phyloP scores from a whole-genome alignment of 2,888 invertebrate species.

The Pheosia tremula region DNA sequence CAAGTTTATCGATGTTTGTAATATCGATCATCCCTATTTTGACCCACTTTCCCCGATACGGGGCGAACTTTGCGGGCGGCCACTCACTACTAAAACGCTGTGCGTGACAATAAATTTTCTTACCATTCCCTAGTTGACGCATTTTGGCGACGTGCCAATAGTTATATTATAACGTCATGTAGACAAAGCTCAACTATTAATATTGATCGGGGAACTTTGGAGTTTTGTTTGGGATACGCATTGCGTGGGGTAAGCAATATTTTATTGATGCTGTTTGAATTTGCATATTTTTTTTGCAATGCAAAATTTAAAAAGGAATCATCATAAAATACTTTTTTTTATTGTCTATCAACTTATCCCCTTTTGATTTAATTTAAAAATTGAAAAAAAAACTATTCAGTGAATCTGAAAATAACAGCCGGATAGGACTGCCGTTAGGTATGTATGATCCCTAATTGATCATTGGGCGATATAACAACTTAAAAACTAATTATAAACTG shows the following conservation, averaged over 20 bases:
- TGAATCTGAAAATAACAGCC: no score
- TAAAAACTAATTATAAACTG: no score
- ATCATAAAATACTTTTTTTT: no score
- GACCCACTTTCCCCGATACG: conserved; percentile 26
- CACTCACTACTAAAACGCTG: conserved; percentile 38
- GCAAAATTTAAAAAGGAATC: no score
- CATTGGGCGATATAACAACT: no score
- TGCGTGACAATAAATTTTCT: conserved; percentile 52
- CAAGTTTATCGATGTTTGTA: conserved; percentile 14
- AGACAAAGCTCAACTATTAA: conserved; percentile 39
- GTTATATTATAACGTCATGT: conserved; percentile 31
- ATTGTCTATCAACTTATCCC: no score
- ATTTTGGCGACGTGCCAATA: conserved; percentile 48
- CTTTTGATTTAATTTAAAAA: no score
- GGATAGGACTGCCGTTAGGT: no score
- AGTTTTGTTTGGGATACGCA: conserved; percentile 32
- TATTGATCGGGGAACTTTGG: conserved; percentile 35
- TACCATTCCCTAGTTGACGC: conserved; percentile 47
- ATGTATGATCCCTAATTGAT: no score
- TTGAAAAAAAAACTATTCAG: no score
- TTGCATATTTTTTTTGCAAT: background rate
- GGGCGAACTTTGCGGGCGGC: conserved; percentile 37
- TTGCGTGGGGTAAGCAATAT: conserved; percentile 7
- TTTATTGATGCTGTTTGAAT: background rate
- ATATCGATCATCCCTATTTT: background rate